These are phyloP conservation scores for Epicauta chinensis DNA, from an alignment of 1,140 invertebrate genomes.

Conservation along the genomic window DNA sequence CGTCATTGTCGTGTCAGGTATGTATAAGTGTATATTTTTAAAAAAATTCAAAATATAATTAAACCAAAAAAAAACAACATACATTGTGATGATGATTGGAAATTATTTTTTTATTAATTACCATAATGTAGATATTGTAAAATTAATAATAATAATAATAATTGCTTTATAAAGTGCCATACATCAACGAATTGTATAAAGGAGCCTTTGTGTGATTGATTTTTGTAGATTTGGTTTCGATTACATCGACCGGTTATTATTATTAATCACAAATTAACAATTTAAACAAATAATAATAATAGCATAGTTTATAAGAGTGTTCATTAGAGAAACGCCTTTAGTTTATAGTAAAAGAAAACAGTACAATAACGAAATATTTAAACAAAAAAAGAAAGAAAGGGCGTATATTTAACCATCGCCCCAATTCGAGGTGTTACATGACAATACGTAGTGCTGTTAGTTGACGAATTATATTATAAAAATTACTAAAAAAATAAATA, in stretches of 20 bases:
- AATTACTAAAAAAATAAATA: neutral
- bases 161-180: constrained; percentile 35
- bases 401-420: constrained; percentile 16
- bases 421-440: constrained; percentile 38
- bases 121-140: constrained; percentile 30
- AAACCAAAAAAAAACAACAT: neutral
- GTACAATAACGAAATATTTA: no score
- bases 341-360: constrained; percentile 27
- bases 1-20: no score
- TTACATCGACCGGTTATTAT: constrained; percentile 32
- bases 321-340: constrained; percentile 28
- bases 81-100: constrained; percentile 28
- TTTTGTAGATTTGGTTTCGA: constrained; percentile 33
- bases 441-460: constrained; percentile 42
- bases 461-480: constrained; percentile 6
- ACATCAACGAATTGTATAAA: constrained; percentile 23
- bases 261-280: neutral
- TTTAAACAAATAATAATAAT: neutral
- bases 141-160: constrained; percentile 15
- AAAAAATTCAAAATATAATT: neutral
- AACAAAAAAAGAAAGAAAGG: no score
- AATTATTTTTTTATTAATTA: constrained; percentile 31
- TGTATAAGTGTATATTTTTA: constrained; percentile 7
- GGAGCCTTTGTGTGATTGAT: constrained; percentile 18
- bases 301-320: constrained; percentile 15